These are phyloP conservation scores for Rhinoptilus africanus DNA, from an alignment of 2,113 vertebrate genomes.

Conservation along the genomic window DNA sequence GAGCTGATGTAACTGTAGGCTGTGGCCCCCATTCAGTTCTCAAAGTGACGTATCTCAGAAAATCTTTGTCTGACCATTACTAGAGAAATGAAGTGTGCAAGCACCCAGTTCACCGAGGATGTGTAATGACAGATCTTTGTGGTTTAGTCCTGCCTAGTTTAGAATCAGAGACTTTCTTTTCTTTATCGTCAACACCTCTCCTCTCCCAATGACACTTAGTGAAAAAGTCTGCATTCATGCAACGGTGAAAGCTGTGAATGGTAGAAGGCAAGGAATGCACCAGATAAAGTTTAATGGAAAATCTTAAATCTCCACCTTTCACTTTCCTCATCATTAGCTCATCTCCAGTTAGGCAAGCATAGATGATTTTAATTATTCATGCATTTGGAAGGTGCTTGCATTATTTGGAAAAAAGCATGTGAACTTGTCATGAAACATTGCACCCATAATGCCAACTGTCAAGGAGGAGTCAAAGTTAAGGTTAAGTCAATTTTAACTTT, in stretches of 20 bases:
- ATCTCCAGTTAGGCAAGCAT: neutral
- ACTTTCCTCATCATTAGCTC: neutral
- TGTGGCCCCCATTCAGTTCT: too few species aligned
- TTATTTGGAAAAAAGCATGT: constrained; percentile 15
- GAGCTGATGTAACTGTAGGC: neutral
- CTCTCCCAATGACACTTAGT: neutral
- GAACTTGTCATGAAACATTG: constrained; percentile 47
- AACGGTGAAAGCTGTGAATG: neutral
- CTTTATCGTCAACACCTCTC: neutral
- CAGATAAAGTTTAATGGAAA: neutral
- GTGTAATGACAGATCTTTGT: neutral
- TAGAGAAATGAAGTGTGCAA: neutral
- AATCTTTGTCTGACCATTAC: neutral
- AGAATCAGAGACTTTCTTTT: neutral
- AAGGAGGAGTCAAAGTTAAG: constrained; percentile 40
- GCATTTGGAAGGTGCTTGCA: constrained; percentile 10
- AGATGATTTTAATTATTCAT: constrained; percentile 34
- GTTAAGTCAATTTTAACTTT: constrained; percentile 36
- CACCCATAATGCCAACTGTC: constrained; percentile 9
- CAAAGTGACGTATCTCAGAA: neutral
- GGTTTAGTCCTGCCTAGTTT: neutral
- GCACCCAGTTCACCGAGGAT: neutral
- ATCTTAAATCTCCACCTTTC: neutral
- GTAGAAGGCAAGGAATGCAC: neutral
- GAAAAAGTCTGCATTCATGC: neutral